Evolutionary conservation across 92 coral and sea anemone genomes (phyloP).

Genomic region (Parazoanthus swiftii): DNA sequence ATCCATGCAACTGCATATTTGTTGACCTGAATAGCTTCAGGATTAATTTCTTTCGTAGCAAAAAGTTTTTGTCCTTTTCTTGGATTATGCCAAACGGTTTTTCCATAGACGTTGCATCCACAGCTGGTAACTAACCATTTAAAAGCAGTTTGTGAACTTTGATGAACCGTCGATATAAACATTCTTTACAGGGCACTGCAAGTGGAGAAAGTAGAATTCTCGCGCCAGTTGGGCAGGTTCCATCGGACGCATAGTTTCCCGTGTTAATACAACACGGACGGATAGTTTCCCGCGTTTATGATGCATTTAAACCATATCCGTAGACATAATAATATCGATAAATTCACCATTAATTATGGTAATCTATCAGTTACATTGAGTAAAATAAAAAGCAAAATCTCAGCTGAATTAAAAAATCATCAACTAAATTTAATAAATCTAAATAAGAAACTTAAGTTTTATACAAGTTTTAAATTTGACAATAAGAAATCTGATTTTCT

Average conservation of each 20-base stretch:
- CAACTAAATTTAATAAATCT: too few relatives aligned
- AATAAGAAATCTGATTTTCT: too few relatives aligned
- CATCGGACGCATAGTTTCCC: background rate
- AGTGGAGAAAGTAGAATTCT: background rate
- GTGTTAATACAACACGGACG: background rate
- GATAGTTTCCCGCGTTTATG: conserved; percentile 15
- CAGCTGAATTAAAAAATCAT: too few relatives aligned
- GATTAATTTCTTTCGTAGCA: background rate
- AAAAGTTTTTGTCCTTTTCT: too few relatives aligned
- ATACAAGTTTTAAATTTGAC: too few relatives aligned
- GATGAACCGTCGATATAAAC: background rate
- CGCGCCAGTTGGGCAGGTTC: background rate
- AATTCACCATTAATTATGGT: too few relatives aligned
- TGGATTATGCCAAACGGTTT: too few relatives aligned
- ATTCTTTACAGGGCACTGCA: background rate
- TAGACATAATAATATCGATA: too few relatives aligned
- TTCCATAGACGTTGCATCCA: background rate
- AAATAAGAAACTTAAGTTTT: too few relatives aligned
- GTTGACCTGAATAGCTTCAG: background rate
- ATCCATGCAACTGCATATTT: conserved; percentile 41
- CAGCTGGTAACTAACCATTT: background rate
- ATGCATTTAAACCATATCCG: background rate
- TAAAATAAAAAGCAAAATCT: too few relatives aligned
- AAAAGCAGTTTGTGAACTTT: background rate
- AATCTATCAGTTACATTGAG: too few relatives aligned